These are phyloP conservation scores for Sminthopsis crassicaudata DNA, from an alignment of 2,113 vertebrate species.

Conservation along the genomic window DNA sequence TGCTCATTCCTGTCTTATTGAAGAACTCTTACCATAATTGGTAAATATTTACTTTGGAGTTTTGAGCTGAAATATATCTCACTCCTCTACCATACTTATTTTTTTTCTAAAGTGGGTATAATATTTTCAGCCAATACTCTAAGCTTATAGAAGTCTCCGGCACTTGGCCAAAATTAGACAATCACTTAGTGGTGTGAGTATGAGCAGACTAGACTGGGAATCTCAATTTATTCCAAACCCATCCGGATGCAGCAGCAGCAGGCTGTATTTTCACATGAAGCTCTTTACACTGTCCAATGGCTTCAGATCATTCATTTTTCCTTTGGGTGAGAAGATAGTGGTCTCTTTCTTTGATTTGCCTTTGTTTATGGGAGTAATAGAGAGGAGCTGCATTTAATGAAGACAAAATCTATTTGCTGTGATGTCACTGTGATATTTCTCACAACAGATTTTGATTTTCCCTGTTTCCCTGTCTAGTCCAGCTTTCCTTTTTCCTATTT, in stretches of 20 bases:
- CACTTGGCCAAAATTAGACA: constrained; percentile 21
- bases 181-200: background rate
- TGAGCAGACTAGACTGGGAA: background rate
- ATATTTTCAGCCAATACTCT: constrained; percentile 16
- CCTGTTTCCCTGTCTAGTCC: background rate
- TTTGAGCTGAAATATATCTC: background rate
- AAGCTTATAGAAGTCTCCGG: constrained; percentile 12
- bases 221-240: background rate
- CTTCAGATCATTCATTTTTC: background rate
- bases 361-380: constrained; percentile 31
- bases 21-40: constrained; percentile 41
- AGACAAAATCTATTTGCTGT: constrained; percentile 5
- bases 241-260: background rate
- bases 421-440: constrained; percentile 30
- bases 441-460: constrained; percentile 7
- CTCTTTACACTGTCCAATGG: background rate
- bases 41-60: constrained; percentile 59
- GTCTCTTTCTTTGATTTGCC: constrained; percentile 5
- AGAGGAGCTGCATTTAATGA: background rate
- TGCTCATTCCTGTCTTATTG: background rate
- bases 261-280: background rate
- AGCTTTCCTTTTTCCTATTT: background rate
- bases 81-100: constrained; percentile 33
- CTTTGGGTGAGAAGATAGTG: background rate
- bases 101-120: constrained; percentile 44